Evolutionary conservation across 2,113 vertebrate species (phyloP).

Genomic region (Tinamus guttatus): DNA sequence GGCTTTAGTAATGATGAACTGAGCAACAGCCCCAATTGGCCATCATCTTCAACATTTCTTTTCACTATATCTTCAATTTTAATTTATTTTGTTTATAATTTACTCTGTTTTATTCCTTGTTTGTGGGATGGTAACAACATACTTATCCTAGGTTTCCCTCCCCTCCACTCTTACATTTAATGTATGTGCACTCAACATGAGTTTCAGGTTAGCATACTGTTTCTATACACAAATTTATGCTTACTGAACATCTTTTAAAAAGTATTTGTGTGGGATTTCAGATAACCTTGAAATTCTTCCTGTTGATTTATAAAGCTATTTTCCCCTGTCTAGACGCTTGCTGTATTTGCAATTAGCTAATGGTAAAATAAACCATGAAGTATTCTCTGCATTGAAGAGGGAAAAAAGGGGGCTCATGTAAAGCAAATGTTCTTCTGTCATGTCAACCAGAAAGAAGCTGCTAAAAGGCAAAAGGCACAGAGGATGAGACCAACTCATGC

Average conservation of each 20-base stretch:
- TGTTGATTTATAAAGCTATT: conserved; percentile 58
- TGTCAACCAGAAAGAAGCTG: conserved; percentile 22
- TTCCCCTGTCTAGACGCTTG: conserved; percentile 46
- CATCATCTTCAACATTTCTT: background rate
- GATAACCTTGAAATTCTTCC: conserved; percentile 56
- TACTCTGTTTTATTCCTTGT: background rate
- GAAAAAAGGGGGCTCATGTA: conserved; percentile 20
- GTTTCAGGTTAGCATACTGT: conserved; percentile 8
- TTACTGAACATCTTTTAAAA: conserved; percentile 50
- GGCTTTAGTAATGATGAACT: background rate
- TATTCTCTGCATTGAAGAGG: conserved; percentile 42
- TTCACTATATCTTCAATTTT: background rate
- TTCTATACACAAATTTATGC: conserved; percentile 39
- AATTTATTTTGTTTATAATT: background rate
- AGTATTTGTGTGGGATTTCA: conserved; percentile 54
- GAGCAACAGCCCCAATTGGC: background rate
- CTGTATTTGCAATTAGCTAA: conserved; percentile 65
- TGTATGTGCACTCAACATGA: background rate
- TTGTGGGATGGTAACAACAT: conserved; percentile 9
- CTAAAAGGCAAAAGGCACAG: conserved; percentile 19
- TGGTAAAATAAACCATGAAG: conserved; percentile 53
- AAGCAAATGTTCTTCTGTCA: conserved; percentile 32
- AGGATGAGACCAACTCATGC: background rate
- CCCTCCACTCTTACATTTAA: background rate
- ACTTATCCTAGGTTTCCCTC: background rate